phyloP scores from a whole-genome alignment of 2,888 invertebrate species.

The Drosophila kanekoi region DNA sequence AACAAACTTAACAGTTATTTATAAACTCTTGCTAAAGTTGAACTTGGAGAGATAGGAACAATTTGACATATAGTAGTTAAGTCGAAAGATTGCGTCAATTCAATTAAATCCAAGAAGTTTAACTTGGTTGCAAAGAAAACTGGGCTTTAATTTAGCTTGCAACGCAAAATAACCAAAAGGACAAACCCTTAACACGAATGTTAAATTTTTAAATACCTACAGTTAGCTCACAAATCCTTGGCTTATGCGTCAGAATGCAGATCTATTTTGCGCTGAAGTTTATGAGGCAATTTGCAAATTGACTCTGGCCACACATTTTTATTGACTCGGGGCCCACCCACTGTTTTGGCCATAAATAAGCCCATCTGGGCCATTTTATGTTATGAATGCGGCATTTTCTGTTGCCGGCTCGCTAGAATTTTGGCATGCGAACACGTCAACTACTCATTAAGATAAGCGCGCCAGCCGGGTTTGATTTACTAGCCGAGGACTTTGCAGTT shows the following conservation, averaged over 20 bases:
- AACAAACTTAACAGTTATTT: background rate
- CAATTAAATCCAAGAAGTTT: too few relatives aligned
- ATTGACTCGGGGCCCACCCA: conserved; percentile 51
- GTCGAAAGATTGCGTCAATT: too few relatives aligned
- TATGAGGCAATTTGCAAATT: conserved; percentile 69
- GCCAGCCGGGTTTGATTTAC: conserved; percentile 48
- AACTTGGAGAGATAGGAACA: too few relatives aligned
- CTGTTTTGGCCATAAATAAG: conserved; percentile 45
- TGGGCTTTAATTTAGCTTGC: too few relatives aligned
- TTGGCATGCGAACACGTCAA: conserved; percentile 75
- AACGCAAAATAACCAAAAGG: too few relatives aligned
- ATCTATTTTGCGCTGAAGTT: conserved; percentile 33
- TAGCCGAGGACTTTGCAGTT: conserved; percentile 9
- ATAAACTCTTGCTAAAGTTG: background rate
- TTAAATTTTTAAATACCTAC: background rate
- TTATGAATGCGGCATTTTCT: conserved; percentile 51
- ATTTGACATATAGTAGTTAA: too few relatives aligned
- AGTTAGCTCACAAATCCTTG: background rate
- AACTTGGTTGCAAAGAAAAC: too few relatives aligned
- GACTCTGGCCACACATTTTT: conserved; percentile 59
- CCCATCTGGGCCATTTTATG: conserved; percentile 46
- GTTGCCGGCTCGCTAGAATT: conserved; percentile 25
- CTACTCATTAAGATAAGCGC: conserved; percentile 76
- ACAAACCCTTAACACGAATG: background rate
- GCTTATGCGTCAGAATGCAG: conserved; percentile 38